These are phyloP conservation scores for Lytechinus variegatus DNA, from an alignment of 35 echinoderm and acorn worm genomes.

Conservation along the genomic window DNA sequence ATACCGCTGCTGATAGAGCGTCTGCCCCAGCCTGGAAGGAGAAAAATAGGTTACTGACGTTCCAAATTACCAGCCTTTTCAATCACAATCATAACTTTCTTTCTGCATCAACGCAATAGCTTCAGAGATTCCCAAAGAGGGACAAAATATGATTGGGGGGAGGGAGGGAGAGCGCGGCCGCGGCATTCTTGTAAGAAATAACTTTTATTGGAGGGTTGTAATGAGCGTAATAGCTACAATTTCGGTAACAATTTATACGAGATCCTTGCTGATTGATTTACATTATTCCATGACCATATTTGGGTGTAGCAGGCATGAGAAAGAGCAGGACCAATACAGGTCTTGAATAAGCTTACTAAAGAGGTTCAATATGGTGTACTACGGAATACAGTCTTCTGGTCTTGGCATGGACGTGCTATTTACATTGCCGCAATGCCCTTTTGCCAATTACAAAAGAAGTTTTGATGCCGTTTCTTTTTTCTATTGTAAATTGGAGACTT, in stretches of 20 bases:
- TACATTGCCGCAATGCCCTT: no score
- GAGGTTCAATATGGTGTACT: neutral
- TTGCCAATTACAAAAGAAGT: no score
- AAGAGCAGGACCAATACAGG: neutral
- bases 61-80: slow-evolving; percentile 1
- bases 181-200: slow-evolving; percentile 35
- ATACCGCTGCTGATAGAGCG: neutral
- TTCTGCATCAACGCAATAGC: slow-evolving; percentile 35
- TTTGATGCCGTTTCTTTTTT: no score
- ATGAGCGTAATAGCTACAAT: slow-evolving; percentile 38
- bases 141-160: neutral
- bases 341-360: neutral
- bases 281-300: neutral
- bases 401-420: neutral
- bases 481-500: no score
- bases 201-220: neutral
- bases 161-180: neutral
- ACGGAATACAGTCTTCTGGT: neutral
- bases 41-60: slow-evolving; percentile 6
- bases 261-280: neutral
- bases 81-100: slow-evolving; percentile 46
- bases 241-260: slow-evolving; percentile 21
- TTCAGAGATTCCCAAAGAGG: neutral
- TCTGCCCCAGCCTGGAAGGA: neutral
- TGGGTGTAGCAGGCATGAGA: neutral